These are phyloP conservation scores for Melanostoma scalare DNA, from an alignment of 2,888 invertebrate species.

Conservation along the genomic window DNA sequence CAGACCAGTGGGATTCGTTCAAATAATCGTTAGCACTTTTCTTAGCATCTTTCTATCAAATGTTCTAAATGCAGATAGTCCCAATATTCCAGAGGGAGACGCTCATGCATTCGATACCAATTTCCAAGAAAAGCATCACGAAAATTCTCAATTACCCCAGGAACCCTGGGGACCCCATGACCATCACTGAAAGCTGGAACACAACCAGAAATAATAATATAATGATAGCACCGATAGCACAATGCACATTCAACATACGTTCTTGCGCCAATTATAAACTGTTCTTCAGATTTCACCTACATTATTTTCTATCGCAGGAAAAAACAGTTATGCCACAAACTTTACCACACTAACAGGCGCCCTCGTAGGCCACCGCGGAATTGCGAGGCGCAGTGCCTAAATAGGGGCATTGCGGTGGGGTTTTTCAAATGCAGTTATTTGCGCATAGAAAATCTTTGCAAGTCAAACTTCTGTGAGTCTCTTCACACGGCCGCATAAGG, in stretches of 20 bases:
- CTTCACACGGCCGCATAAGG: conserved; percentile 20
- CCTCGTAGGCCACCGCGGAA: conserved; percentile 28
- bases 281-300: conserved; percentile 72
- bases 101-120: conserved; percentile 11
- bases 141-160: conserved; percentile 48
- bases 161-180: conserved; percentile 61
- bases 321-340: conserved; percentile 68
- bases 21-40: conserved; percentile 61
- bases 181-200: conserved; percentile 32
- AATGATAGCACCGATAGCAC: conserved; percentile 48
- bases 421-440: conserved; percentile 51
- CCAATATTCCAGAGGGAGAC: conserved; percentile 2
- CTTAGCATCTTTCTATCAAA: conserved; percentile 51
- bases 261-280: conserved; percentile 68
- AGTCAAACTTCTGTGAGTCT: conserved; percentile 34
- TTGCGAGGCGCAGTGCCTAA: neutral
- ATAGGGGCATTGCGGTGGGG: neutral
- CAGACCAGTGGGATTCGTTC: conserved; percentile 22
- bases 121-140: conserved; percentile 50
- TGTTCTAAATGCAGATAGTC: conserved; percentile 4
- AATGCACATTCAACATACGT: conserved; percentile 30
- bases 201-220: conserved; percentile 42
- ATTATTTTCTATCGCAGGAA: conserved; percentile 70
- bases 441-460: conserved; percentile 41
- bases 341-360: conserved; percentile 48